Base-by-base conservation (phyloP, 2,113 vertebrate genomes). In the Malurus elegans region DNA sequence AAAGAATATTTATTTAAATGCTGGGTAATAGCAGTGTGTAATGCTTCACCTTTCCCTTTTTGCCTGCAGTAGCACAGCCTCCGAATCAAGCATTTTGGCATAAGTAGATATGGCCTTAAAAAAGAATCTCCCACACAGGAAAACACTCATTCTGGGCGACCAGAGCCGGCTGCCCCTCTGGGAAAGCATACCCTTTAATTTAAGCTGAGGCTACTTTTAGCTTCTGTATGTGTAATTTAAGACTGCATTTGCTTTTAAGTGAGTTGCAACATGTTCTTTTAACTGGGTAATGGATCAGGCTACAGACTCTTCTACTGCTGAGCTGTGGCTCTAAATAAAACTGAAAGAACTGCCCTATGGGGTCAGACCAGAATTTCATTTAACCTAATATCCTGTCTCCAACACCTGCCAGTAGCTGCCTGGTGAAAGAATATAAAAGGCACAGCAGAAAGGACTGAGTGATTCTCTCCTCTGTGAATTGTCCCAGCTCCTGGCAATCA, bases 221-320 rank as follows among this genome's bases (percentile, higher is more conserved):
- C 88, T 90, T 66, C 84, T 75, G 28, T 60, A 62, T 32, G 84
- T 66, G 82, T 94, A 93, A 94, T 92, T 96, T 92, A 92, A 93
- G 78, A 91, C 83, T 94, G 84, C n/a, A 29, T 95, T 95, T 95
- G 53, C 78, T 91, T 83, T 96, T 88, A 93, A 92, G 91, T 80
- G 67, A 93, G 92, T 79, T 85, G 86, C 92, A 93, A 89, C 62
- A 38, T 94, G 91, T 91, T 93, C 92, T 96, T 94, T 95, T 91
- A 94, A 93, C 82, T 38, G 54, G 64, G 65, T 78, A 95, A 81
- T 88, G 91, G 80, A 86, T 76, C 62, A 72, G 84, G 40, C 64
- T 92, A 24, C 14, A 8, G 62, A 85, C 16, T 54, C 51, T 60
- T 71, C 70, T 66, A 50, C 44, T 58, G 50, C 58, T 78, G 47